phyloP scores from a whole-genome alignment of 2,113 vertebrate genomes.

The Calidris pugnax region DNA sequence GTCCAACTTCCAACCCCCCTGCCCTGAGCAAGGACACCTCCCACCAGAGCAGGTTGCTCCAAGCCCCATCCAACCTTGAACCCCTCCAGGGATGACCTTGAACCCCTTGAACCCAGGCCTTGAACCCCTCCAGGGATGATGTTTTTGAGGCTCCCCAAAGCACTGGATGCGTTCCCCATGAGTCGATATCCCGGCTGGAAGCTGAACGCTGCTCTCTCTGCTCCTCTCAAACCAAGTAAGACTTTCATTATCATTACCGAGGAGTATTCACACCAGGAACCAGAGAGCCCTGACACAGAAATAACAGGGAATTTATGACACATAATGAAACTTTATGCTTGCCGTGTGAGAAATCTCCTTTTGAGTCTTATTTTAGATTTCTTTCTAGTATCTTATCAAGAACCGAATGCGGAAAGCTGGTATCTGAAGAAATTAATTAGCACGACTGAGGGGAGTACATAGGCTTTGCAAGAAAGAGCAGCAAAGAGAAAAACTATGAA shows the following conservation, averaged over 20 bases:
- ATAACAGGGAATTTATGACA: not conserved
- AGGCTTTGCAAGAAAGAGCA: not conserved
- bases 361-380: not conserved
- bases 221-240: not conserved
- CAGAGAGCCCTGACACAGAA: not conserved
- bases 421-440: constrained; percentile 14
- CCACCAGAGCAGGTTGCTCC: not conserved
- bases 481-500: not conserved
- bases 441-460: not conserved
- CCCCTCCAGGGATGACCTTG: too few species aligned
- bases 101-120: too few species aligned
- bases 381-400: not conserved
- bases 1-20: not conserved
- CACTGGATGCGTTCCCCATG: not conserved
- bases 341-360: not conserved
- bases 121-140: not conserved
- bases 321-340: not conserved
- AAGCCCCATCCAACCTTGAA: too few species aligned
- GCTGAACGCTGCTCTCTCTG: not conserved
- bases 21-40: not conserved
- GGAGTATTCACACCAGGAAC: not conserved
- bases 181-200: not conserved
- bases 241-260: not conserved
- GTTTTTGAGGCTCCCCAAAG: not conserved
- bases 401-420: not conserved